Conservation (phyloP, 2,888 invertebrate genomes). For the Dichetophora obliterata region DNA sequence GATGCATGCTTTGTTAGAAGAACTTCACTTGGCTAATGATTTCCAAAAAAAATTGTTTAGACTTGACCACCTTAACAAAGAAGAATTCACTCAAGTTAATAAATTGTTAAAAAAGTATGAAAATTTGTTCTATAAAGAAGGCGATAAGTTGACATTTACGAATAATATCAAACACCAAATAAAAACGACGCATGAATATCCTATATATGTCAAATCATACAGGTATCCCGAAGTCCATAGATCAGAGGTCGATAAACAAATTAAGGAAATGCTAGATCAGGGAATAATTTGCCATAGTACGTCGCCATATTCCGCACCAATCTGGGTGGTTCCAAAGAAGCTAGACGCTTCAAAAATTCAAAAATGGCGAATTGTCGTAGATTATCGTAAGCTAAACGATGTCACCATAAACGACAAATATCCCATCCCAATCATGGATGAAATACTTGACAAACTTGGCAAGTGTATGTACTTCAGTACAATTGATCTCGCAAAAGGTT, state of each 20-base stretch:
- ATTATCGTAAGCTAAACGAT: too few species aligned
- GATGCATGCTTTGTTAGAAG: not conserved
- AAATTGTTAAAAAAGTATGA: not conserved
- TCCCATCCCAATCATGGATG: constrained; percentile 17
- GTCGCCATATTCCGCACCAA: too few species aligned
- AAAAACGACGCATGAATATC: not conserved
- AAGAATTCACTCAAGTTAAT: not conserved
- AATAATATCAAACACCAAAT: not conserved
- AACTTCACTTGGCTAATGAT: not conserved
- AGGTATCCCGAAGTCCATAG: not conserved
- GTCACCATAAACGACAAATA: not conserved
- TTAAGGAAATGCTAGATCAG: too few species aligned
- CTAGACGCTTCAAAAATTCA: too few species aligned
- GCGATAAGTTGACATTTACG: not conserved
- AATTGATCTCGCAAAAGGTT: too few species aligned
- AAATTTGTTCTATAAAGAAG: not conserved
- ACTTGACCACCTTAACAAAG: not conserved
- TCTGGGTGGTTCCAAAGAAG: too few species aligned
- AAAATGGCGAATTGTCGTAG: too few species aligned
- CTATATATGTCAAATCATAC: not conserved
- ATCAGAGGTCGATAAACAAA: too few species aligned
- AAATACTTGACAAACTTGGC: constrained; percentile 23
- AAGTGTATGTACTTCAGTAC: too few species aligned
- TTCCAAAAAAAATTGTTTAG: not conserved
- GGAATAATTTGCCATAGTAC: too few species aligned